These are phyloP conservation scores for Kradibia gibbosae DNA, from an alignment of 1,140 invertebrate species.

Conservation along the genomic window DNA sequence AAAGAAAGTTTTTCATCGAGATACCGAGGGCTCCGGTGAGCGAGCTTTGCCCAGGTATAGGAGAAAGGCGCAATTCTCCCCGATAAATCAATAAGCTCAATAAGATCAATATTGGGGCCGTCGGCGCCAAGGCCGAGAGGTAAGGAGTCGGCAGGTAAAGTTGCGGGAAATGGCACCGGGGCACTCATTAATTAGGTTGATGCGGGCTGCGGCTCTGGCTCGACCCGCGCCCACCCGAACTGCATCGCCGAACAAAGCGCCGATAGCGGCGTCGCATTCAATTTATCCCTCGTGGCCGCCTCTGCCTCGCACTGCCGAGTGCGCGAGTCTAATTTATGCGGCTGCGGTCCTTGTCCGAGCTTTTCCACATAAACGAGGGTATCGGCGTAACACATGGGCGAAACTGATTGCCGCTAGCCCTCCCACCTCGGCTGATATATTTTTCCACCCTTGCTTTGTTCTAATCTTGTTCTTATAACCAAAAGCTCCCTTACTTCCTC, in stretches of 20 bases:
- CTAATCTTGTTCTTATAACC: too few species aligned
- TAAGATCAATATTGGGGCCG: not conserved
- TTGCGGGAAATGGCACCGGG: too few species aligned
- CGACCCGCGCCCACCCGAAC: too few species aligned
- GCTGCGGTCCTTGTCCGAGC: not conserved
- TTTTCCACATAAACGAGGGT: constrained; percentile 22
- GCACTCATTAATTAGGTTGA: too few species aligned
- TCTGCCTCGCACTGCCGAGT: not conserved
- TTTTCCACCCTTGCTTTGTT: too few species aligned
- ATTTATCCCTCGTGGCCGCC: not conserved
- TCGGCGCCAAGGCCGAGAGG: not conserved
- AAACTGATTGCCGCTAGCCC: not conserved
- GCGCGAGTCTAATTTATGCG: constrained; percentile 29
- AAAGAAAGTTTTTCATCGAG: not conserved
- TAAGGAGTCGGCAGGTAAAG: too few species aligned
- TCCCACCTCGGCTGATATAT: not conserved
- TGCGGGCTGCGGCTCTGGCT: too few species aligned
- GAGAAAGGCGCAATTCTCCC: not conserved
- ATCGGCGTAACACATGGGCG: not conserved
- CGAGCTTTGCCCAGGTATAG: too few species aligned
- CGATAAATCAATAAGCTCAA: not conserved
- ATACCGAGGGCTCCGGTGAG: not conserved
- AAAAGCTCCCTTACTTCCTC: not conserved
- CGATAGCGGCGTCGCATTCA: not conserved
- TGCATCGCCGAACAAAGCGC: too few species aligned